Evolutionary conservation across 2,113 vertebrate genomes (phyloP).

Genomic region (Rhinoptilus africanus): DNA sequence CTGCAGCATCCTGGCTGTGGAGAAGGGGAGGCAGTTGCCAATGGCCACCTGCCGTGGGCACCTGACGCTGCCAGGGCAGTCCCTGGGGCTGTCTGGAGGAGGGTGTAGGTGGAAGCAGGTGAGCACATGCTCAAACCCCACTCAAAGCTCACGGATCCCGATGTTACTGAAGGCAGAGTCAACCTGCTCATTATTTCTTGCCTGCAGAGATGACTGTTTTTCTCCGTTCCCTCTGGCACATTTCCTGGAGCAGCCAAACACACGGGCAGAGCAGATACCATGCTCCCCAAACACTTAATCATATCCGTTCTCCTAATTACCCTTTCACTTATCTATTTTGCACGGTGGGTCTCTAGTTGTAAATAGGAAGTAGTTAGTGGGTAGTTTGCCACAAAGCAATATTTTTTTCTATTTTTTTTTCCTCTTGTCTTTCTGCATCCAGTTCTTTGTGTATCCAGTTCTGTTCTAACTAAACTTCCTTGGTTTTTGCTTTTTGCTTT

Average conservation of each 20-base stretch:
- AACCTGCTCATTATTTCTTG: background rate
- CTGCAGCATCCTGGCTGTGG: background rate
- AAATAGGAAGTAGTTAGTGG: background rate
- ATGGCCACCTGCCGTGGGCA: accelerated
- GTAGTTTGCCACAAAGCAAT: background rate
- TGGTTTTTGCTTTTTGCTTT: background rate
- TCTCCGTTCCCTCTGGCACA: accelerated
- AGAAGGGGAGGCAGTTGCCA: accelerated
- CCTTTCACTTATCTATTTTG: background rate
- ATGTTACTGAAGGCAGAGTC: background rate
- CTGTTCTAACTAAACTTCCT: background rate
- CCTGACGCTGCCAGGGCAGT: background rate
- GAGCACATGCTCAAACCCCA: background rate
- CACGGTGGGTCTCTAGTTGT: background rate
- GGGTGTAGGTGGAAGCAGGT: background rate
- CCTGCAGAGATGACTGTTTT: background rate
- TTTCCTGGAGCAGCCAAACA: background rate
- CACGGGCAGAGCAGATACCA: background rate
- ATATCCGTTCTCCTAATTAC: background rate
- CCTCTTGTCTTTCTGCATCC: background rate
- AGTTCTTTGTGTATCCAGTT: background rate
- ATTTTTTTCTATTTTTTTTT: background rate
- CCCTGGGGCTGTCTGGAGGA: background rate
- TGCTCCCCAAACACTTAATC: background rate
- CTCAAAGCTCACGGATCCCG: background rate